Evolutionary conservation across 2,797 vertebrate genomes (phyloP).

Genomic region (Philypnodon macrostomus): DNA sequence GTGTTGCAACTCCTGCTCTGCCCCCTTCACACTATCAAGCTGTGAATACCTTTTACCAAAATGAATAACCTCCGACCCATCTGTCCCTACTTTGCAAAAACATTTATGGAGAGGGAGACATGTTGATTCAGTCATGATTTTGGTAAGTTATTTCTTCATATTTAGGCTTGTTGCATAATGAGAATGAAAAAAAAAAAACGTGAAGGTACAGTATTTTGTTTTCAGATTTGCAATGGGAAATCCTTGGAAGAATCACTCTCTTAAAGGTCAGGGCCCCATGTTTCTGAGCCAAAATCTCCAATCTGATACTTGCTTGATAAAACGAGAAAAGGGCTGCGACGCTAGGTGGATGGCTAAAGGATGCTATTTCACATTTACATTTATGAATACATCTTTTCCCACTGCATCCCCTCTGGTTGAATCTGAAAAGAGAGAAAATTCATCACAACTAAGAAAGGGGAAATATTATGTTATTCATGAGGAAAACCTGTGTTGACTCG

Average conservation of each 20-base stretch:
- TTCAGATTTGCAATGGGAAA: conserved; percentile 72
- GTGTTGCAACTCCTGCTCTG: conserved; percentile 19
- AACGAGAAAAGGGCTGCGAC: conserved; percentile 45
- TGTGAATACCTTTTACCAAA: conserved; percentile 33
- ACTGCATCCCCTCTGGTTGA: conserved; percentile 67
- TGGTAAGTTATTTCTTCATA: conserved; percentile 39
- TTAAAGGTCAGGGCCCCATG: conserved; percentile 74
- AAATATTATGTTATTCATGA: conserved; percentile 73
- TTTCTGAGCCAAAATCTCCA: conserved; percentile 62
- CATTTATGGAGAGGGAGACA: conserved; percentile 31
- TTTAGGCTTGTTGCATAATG: conserved; percentile 39
- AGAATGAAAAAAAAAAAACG: too few relatives aligned
- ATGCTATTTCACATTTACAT: conserved; percentile 74
- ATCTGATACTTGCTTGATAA: conserved; percentile 55
- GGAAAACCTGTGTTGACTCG: conserved; percentile 77
- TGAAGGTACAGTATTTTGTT: too few relatives aligned
- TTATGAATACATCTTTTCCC: conserved; percentile 73
- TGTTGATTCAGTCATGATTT: conserved; percentile 21
- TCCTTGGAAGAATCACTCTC: conserved; percentile 63
- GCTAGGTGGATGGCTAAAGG: conserved; percentile 53
- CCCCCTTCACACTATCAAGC: conserved; percentile 28
- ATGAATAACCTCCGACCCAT: conserved; percentile 37
- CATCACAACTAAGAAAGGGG: conserved; percentile 47
- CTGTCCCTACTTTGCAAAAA: conserved; percentile 25
- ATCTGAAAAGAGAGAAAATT: conserved; percentile 68